Base-by-base conservation (phyloP, 2,113 vertebrate genomes). In the Eubucco bourcierii region DNA sequence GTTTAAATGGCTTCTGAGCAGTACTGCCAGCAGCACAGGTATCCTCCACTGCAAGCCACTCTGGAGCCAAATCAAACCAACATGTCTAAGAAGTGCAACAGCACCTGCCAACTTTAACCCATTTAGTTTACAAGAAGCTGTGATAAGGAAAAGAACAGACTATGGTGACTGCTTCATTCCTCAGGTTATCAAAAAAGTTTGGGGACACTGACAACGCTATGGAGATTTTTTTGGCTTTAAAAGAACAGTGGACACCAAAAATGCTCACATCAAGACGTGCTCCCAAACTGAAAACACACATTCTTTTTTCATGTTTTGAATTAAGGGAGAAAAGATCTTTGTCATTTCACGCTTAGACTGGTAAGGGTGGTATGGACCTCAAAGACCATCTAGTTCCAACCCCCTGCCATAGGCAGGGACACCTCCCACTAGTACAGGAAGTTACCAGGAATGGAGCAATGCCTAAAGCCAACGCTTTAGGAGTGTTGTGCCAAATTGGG, bases 141-240 rank as follows among this genome's bases (percentile, higher is more conserved):
- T 3, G 14, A 6, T 59, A 82, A 53, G 61, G n/a, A 50, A 58
- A 59, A 73, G 61, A 70, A 27, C 24, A 84, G 39, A 15, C 3
- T 1, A 20, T 6, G 20, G 24, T 2, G 3, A 17, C 60, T 85
- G 31, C 9, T 77, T 70, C 34, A 37, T 7, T 55, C 31, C 47
- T 67, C 33, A 46, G 60, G 56, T 25, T 60, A 41, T 2, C 15
- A 47, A 16, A 83, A 31, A 6, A 1, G 46, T 39, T 0, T 53
- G n/a, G 37, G 50, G 29, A 44, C 29, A 23, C 9, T 9, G 31
- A 28, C 0, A 0, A 59, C 7, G 23, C 18, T 44, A 44, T 23
- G 7, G 16, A 8, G 59, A 19, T 16, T 75, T 3, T 28, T 28
- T 27, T 34, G 33, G 23, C 17, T 75, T 84, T 68, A 68, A 61